phyloP scores from a whole-genome alignment of 2,888 invertebrate genomes.

The Protonemura montana region DNA sequence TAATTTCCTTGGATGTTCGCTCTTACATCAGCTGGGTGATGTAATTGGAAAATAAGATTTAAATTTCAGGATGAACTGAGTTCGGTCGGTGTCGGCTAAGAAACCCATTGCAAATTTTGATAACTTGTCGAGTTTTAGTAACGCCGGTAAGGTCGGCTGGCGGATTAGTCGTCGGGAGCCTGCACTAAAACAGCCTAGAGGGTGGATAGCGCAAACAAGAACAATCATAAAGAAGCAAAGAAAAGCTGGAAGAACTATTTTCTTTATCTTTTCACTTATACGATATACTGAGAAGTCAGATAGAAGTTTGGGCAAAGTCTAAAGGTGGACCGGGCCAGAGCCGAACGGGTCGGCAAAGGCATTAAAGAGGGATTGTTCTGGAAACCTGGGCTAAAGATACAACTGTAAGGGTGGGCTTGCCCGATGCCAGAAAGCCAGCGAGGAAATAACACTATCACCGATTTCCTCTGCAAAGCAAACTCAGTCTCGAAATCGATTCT shows the following conservation, averaged over 20 bases:
- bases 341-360: neutral
- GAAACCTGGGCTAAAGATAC: no score
- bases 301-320: neutral
- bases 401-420: no score
- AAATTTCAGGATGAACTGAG: neutral
- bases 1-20: neutral
- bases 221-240: slow-evolving; percentile 42
- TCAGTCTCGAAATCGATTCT: neutral
- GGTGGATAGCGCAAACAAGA: slow-evolving; percentile 40
- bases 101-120: neutral
- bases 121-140: slow-evolving; percentile 31
- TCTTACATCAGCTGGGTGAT: neutral
- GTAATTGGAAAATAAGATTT: neutral
- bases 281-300: neutral
- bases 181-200: neutral
- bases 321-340: neutral
- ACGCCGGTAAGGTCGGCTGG: neutral
- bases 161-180: slow-evolving; percentile 21
- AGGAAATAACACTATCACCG: neutral
- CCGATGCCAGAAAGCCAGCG: no score
- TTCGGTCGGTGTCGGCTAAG: neutral
- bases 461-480: neutral
- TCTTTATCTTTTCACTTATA: slow-evolving; percentile 35
- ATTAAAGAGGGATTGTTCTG: neutral
- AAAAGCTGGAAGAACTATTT: slow-evolving; percentile 34